These are phyloP conservation scores for Orthosia gothica DNA, from an alignment of 2,888 invertebrate genomes.

Conservation along the genomic window DNA sequence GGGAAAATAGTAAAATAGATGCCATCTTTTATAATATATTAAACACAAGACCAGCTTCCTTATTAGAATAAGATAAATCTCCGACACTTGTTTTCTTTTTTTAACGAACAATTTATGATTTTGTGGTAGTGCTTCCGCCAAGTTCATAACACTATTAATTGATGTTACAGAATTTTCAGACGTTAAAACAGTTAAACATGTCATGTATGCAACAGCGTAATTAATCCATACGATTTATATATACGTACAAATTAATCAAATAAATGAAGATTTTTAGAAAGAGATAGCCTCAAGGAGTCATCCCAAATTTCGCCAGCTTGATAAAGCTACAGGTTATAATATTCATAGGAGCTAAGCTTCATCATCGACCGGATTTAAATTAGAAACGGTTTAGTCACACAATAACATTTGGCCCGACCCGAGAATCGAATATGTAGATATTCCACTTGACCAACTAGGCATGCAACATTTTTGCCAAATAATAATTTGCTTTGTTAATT, in stretches of 20 bases:
- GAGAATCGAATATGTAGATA: neutral
- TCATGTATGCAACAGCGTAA: neutral
- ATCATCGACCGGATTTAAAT: too few species aligned
- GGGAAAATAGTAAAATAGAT: slow-evolving; percentile 36
- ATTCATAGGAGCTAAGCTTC: too few species aligned
- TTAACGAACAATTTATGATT: neutral
- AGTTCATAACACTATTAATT: neutral
- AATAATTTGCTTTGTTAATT: neutral
- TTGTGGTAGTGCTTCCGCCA: neutral
- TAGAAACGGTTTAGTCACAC: too few species aligned
- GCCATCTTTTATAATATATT: slow-evolving; percentile 14
- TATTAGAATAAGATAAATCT: slow-evolving; percentile 14
- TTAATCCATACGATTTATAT: neutral
- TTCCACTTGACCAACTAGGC: neutral
- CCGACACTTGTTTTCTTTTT: slow-evolving; percentile 7
- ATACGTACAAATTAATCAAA: neutral
- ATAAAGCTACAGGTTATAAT: too few species aligned
- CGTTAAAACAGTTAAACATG: neutral
- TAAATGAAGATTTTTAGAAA: neutral
- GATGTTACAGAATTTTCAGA: neutral
- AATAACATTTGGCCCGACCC: neutral
- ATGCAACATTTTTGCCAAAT: neutral
- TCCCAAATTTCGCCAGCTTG: neutral
- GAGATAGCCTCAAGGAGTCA: neutral
- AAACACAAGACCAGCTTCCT: slow-evolving; percentile 25